Evolutionary conservation across 2,888 invertebrate genomes (phyloP), one percentile per base, ranked within the genome.

Genomic region (Calliphora vomitoria): DNA sequence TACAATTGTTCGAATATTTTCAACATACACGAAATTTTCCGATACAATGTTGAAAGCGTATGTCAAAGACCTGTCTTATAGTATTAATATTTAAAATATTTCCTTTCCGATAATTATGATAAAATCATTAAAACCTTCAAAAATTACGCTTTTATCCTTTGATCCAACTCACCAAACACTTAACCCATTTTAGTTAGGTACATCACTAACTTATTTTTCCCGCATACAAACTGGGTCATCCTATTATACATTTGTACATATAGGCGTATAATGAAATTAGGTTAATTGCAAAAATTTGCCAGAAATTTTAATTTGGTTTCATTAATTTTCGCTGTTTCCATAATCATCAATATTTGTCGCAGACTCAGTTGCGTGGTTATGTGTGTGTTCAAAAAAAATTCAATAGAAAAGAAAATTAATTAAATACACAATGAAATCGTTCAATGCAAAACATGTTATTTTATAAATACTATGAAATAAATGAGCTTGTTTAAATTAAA

Each of bases 241-340:
- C 25, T 25, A 11, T 13, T 13, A 13, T 44, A n/a, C n/a, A n/a
- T 50, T n/a, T 8, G 8, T 55, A 55, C 8, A 31, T 13, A 25
- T 25, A 10, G n/a, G n/a, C 13, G 31, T 38, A n/a, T 20, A 72
- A 55, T 58, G 4, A 25, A 74, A 25, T 25, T 60, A n/a, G 60
- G 74, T 74, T 60, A 74, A 47, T 75, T 75, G 47, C 35, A 62
- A 75, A 75, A 50, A 62, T 47, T 75, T 75, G 62, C 44, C 35
- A 25, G n/a, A 75, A 44, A 15, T 68, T 20, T 15, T 20, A 68
- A 25, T 47, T 68, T 47, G 13, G n/a, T 38, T 68, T 68, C 68
- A 25, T 25, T 47, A 47, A 13, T 47, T 47, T 44, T 44, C 13
- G 18, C 20, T 66, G 20, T 47, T 68, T 68, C 8, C 47, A 25